Conservation (phyloP, 2,797 vertebrate species). For the Potorous gilbertii region DNA sequence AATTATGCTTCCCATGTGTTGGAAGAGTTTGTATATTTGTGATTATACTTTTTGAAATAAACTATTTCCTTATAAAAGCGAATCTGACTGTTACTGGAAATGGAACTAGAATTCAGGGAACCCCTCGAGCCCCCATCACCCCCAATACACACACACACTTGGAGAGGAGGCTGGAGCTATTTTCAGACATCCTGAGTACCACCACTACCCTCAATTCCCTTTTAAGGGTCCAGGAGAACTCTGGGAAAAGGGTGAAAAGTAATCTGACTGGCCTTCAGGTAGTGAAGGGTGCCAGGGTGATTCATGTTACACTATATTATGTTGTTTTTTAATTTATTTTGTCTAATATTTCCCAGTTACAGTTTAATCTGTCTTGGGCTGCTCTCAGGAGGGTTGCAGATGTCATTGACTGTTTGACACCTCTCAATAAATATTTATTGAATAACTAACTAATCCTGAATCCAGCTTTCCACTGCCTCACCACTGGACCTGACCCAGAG, state of each 20-base stretch:
- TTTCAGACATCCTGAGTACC: neutral
- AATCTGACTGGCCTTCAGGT: neutral
- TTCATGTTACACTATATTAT: neutral
- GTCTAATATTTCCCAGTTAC: neutral
- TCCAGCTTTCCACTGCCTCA: neutral
- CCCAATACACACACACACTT: neutral
- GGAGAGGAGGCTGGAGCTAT: neutral
- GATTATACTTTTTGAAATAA: neutral
- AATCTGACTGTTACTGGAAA: neutral
- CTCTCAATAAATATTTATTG: neutral
- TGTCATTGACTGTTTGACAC: neutral
- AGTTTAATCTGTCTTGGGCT: neutral
- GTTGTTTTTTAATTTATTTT: neutral
- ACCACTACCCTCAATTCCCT: neutral
- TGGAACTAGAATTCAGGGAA: neutral
- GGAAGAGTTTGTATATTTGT: neutral
- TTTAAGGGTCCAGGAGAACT: neutral
- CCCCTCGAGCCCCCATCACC: fast-evolving
- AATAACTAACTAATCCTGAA: neutral
- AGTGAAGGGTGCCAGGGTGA: neutral
- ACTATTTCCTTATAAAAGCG: neutral
- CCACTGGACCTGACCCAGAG: neutral
- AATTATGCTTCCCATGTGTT: neutral
- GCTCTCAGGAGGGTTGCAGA: neutral
- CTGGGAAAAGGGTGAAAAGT: neutral